Evolutionary conservation across 35 echinoderm and acorn worm genomes (phyloP), one percentile per base, ranked within the genome.

Genomic region (Lytechinus variegatus): DNA sequence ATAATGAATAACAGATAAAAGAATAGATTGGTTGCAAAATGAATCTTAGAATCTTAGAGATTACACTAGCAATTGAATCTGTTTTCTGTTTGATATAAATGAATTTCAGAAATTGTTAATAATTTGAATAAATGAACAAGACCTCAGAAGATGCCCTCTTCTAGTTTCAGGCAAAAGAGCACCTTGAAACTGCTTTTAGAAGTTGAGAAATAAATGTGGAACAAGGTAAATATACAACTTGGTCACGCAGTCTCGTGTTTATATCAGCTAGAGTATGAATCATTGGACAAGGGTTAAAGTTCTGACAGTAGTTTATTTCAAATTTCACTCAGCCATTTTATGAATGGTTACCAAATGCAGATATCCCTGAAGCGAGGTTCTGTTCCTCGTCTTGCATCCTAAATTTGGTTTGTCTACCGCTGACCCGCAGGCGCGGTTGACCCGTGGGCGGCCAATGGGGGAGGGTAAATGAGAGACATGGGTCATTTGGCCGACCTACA

Each of bases 401-500:
- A 19, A 79, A 7, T 79, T 71, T 24, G 66, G 66, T 79, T 79
- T 24, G 19, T 79, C 4, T n/a, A 79, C 16, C 66, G 21, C 5
- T n/a, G n/a, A n/a, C n/a, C n/a, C n/a, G n/a, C n/a, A 44, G 33
- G 33, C 33, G 33, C 33, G 33, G 33, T 44, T 19, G 66, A 58
- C 56, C 66, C 24, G 66, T 79, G 66, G 66, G 66, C 66, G 66
- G 14, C 33, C 19, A 19, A 79, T 79, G 66, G 66, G 16, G 66
- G 66, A n/a, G 66, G 66, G 19, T 79, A 79, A 79, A 79, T 79
- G 66, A 79, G 66, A 24, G 66, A 79, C 66, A 24, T 79, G 66
- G 66, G 66, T 90, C 88, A 90, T 90, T 90, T 90, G 88, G 8
- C 28, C 52, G 88, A 90, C 88, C 88, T 16, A 90, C 29, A 90